Conservation (phyloP, 2,888 invertebrate species). For the Tanypteryx hageni region DNA sequence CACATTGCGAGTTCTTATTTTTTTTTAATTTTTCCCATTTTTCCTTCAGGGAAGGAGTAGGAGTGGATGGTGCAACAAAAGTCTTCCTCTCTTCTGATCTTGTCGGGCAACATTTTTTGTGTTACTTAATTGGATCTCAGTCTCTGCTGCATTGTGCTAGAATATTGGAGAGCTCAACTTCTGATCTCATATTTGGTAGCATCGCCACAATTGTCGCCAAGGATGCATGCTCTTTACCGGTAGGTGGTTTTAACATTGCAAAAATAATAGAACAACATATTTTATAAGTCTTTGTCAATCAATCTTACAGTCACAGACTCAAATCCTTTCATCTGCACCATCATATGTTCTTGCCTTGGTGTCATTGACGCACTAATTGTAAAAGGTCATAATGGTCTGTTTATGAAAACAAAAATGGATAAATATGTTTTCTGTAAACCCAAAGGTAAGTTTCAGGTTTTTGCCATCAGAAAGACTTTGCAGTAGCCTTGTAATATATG, state of each 20-base stretch:
- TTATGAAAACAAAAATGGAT: too few species aligned
- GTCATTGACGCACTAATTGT: too few species aligned
- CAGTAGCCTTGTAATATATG: too few species aligned
- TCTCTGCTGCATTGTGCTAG: constrained; percentile 83
- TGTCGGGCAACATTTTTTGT: constrained; percentile 89
- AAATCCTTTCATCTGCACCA: too few species aligned
- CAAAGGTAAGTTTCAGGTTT: too few species aligned
- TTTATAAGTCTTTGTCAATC: too few species aligned
- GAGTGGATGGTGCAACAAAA: constrained; percentile 81
- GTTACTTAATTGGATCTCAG: constrained; percentile 83
- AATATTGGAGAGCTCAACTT: constrained; percentile 81
- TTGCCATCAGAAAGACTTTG: too few species aligned
- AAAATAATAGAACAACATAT: too few species aligned
- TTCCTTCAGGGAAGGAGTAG: constrained; percentile 69
- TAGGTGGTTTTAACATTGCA: constrained; percentile 73
- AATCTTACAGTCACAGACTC: too few species aligned
- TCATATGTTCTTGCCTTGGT: too few species aligned
- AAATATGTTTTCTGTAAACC: too few species aligned
- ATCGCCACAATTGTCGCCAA: constrained; percentile 85
- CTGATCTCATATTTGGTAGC: constrained; percentile 86
- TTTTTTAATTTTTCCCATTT: neutral
- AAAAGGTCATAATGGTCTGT: too few species aligned
- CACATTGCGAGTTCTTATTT: neutral
- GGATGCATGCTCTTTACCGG: constrained; percentile 88
- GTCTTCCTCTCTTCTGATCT: constrained; percentile 92